These are phyloP conservation scores for Drosophila pandora DNA, from an alignment of 1,140 invertebrate species.

Conservation along the genomic window DNA sequence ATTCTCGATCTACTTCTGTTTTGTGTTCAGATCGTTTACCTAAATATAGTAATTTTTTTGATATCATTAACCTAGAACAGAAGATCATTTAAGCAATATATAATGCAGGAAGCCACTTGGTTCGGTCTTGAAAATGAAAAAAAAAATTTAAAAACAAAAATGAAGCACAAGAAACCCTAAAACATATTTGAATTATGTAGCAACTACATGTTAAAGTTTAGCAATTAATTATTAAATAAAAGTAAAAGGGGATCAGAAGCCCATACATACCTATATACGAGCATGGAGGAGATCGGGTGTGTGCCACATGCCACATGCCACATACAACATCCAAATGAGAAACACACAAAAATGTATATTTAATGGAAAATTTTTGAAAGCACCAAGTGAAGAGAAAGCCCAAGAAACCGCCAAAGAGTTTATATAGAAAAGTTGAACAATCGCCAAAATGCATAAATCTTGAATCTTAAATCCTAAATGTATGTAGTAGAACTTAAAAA, in stretches of 20 bases:
- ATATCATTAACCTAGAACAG: conserved; percentile 12
- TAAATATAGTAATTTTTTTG: conserved; percentile 13
- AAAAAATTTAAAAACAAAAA: conserved; percentile 8
- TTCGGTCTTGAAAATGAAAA: conserved; percentile 21
- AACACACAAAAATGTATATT: conserved; percentile 14
- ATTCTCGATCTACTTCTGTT: background rate
- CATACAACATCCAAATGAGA: background rate
- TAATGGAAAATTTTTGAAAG: conserved; percentile 51
- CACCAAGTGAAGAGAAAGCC: conserved; percentile 53
- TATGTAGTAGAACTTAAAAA: conserved; percentile 32
- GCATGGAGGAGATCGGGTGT: conserved; percentile 6
- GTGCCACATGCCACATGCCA: background rate
- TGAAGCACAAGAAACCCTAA: conserved; percentile 1
- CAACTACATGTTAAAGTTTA: conserved; percentile 80
- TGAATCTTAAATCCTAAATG: conserved; percentile 15
- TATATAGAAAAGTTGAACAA: conserved; percentile 29
- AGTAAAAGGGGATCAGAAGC: conserved; percentile 2
- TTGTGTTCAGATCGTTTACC: conserved; percentile 15
- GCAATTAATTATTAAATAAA: conserved; percentile 57
- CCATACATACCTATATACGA: conserved; percentile 26
- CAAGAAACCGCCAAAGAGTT: conserved; percentile 21
- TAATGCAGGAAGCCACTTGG: conserved; percentile 29
- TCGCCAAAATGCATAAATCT: conserved; percentile 16
- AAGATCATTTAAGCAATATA: conserved; percentile 42
- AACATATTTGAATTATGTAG: conserved; percentile 78